Evolutionary conservation across 2,888 invertebrate species (phyloP).

Genomic region (Nymphalis urticae): DNA sequence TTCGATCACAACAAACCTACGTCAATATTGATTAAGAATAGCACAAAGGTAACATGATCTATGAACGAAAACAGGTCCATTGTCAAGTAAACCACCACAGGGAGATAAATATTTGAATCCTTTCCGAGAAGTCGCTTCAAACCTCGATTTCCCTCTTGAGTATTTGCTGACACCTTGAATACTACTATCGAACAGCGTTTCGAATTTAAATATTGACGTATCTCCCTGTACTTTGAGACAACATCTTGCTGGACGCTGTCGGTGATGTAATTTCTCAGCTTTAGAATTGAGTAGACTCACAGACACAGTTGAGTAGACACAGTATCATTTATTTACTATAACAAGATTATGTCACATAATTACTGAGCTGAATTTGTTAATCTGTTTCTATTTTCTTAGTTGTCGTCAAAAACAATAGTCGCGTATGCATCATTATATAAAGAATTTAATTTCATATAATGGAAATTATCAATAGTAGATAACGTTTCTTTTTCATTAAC

Average conservation of each 20-base stretch:
- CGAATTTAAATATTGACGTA: conserved; percentile 17
- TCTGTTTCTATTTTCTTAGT: too few species aligned
- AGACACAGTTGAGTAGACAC: too few species aligned
- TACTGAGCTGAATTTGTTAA: too few species aligned
- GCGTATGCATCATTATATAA: too few species aligned
- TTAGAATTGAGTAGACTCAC: too few species aligned
- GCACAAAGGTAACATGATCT: neutral
- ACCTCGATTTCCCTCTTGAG: conserved; percentile 28
- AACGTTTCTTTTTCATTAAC: too few species aligned
- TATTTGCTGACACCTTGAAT: conserved; percentile 35
- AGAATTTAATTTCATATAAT: too few species aligned
- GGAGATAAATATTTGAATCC: conserved; percentile 33
- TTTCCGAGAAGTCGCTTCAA: conserved; percentile 29
- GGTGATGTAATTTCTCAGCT: neutral
- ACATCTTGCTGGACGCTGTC: conserved; percentile 6
- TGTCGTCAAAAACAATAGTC: too few species aligned
- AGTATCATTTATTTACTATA: too few species aligned
- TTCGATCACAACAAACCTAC: neutral
- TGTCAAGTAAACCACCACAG: conserved; percentile 25
- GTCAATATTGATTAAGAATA: neutral
- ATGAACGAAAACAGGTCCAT: conserved; percentile 27
- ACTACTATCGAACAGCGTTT: conserved; percentile 18
- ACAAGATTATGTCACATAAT: too few species aligned
- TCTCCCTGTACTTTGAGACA: neutral
- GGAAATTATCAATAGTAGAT: too few species aligned